Conservation (phyloP, 2,113 vertebrate genomes). For the Eurystomus gularis region DNA sequence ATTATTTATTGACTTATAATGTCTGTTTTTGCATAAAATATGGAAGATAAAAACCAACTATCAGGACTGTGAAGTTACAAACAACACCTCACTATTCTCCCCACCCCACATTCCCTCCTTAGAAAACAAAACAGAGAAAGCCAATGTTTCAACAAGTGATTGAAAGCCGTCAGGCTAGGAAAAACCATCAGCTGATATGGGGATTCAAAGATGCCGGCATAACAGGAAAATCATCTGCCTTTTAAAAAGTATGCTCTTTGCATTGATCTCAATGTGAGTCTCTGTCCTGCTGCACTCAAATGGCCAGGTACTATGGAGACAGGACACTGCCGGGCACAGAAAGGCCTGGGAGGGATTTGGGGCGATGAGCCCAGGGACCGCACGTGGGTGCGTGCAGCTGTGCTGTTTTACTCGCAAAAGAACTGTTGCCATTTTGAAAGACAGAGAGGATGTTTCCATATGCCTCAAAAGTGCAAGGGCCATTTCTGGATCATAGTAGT, state of each 20-base stretch:
- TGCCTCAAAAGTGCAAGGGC: constrained; percentile 71
- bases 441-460: constrained; percentile 61
- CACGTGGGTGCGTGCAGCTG: fast-evolving
- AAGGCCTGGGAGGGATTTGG: background rate
- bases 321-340: background rate
- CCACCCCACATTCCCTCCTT: constrained; percentile 66
- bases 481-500: constrained; percentile 64
- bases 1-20: constrained; percentile 81
- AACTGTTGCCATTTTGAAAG: constrained; percentile 58
- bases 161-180: constrained; percentile 50
- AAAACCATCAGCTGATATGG: constrained; percentile 38
- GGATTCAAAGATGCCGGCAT: constrained; percentile 47
- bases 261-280: background rate
- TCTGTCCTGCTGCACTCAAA: background rate
- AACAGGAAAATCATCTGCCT: constrained; percentile 64
- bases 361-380: background rate
- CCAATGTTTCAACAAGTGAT: constrained; percentile 67
- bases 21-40: constrained; percentile 84
- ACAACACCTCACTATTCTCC: constrained; percentile 63
- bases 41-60: constrained; percentile 81
- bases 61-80: constrained; percentile 79
- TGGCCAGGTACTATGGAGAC: background rate
- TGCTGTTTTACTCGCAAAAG: background rate
- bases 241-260: constrained; percentile 53
- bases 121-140: constrained; percentile 75